Evolutionary conservation across 1,140 invertebrate genomes (phyloP), one percentile per base, ranked within the genome.

Genomic region (Sarcophaga bullata): DNA sequence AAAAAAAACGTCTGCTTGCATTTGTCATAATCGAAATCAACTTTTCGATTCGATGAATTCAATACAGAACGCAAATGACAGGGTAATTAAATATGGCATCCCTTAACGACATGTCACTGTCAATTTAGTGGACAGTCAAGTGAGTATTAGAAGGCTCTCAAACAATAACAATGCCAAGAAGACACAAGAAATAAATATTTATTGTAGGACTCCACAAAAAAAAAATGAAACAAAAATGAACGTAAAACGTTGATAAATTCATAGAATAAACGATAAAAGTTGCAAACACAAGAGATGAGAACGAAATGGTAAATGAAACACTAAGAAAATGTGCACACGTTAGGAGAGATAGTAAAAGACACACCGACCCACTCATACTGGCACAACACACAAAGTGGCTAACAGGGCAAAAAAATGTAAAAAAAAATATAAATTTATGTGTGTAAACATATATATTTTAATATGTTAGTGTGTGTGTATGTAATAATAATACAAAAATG

Each of bases 41-140:
- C 7, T 9, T 68, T 68, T 17, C 62, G 19, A n/a, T 19, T 68
- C 19, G 19, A 17, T 68, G 62, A 68, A 25, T 68, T 8, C 17
- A 68, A 25, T 68, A 68, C 17, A 10, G n/a, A n/a, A 0, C 11
- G 10, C 62, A 68, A 37, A 68, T 25, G 6, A 13, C n/a, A 58
- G 25, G 1, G 3, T 58, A 19, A 25, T 68, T 68, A 19, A 25
- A 68, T 19, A 19, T 68, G 62, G 62, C 62, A 68, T 68, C 62
- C 62, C 62, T 68, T 68, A 68, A 68, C 62, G n/a, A 68, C 62
- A 68, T 68, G 62, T 68, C 62, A 68, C 19, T 68, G 62, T 68
- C 62, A 68, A 68, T 68, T 68, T 68, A 68, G 17, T 68, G 62
- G 62, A 68, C 62, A 68, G 17, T 9, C 62, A 68, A 68, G 62